These are phyloP conservation scores for Bos indicus DNA, from an alignment of 2,113 vertebrate species.

Conservation along the genomic window DNA sequence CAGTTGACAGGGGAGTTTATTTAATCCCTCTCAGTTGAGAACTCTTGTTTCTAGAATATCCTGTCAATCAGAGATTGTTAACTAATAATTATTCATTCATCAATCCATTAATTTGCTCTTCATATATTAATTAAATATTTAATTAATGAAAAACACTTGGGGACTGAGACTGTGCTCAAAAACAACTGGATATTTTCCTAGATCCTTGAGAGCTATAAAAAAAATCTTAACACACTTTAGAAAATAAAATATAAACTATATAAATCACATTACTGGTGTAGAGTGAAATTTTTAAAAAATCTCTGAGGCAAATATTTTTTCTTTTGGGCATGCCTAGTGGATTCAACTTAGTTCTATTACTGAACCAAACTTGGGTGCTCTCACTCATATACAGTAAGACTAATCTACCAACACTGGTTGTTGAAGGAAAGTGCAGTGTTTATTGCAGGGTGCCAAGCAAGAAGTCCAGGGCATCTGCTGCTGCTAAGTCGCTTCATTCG, in stretches of 20 bases:
- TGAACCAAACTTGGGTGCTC: background rate
- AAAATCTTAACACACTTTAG: background rate
- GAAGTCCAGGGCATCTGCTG: background rate
- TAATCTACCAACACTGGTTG: background rate
- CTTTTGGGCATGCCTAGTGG: background rate
- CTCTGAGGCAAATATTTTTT: background rate
- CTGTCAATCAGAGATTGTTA: background rate
- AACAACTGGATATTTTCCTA: background rate
- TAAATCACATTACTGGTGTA: background rate
- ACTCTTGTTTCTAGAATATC: background rate
- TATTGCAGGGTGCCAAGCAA: background rate
- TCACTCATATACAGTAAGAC: background rate
- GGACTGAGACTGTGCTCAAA: background rate
- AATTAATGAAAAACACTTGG: background rate
- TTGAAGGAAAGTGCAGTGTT: background rate
- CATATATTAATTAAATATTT: background rate
- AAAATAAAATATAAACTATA: background rate
- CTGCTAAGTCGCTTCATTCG: no score
- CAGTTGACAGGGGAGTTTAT: background rate
- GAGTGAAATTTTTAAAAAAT: background rate
- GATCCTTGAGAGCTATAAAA: background rate
- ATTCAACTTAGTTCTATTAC: background rate
- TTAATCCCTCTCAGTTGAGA: background rate
- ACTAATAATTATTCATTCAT: background rate
- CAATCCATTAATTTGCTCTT: background rate